Percentiles rank a stretch among this genome's conserved stretches.
These are phyloP conservation scores for Rhodinocichla rosea DNA, from an alignment of 2,113 vertebrate genomes.

Conservation along the genomic window DNA sequence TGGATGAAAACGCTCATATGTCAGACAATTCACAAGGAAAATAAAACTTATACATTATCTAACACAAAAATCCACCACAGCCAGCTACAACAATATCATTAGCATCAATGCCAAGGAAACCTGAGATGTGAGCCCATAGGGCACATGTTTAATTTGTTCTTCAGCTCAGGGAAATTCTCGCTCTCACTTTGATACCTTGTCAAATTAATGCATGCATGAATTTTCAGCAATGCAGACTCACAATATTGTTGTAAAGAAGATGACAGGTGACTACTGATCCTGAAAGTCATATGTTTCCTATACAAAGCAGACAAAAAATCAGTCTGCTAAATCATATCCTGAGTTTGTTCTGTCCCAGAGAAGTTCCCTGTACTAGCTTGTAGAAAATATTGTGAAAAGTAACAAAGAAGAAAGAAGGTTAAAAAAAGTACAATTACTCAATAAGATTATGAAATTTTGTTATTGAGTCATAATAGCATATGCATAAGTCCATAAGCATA, in stretches of 20 bases:
- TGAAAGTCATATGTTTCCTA: not conserved
- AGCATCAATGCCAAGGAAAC: not conserved
- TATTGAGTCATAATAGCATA: not conserved
- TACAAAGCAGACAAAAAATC: not conserved
- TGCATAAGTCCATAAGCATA: not conserved
- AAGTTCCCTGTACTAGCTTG: not conserved
- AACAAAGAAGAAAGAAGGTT: not conserved
- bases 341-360: not conserved
- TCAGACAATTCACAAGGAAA: not conserved
- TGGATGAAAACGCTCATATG: not conserved
- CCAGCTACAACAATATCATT: not conserved
- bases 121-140: fast-evolving
- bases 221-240: not conserved
- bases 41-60: not conserved
- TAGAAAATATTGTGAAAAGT: not conserved
- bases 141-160: not conserved
- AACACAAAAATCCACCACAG: not conserved
- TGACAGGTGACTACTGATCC: not conserved
- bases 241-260: not conserved
- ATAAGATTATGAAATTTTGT: not conserved
- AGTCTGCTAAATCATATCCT: not conserved
- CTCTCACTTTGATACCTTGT: not conserved
- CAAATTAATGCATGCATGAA: not conserved
- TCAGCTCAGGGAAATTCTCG: not conserved
- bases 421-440: not conserved